Evolutionary conservation across 2,888 invertebrate species (phyloP), one percentile per base, ranked within the genome.

Genomic region (Galerucella pusilla): DNA sequence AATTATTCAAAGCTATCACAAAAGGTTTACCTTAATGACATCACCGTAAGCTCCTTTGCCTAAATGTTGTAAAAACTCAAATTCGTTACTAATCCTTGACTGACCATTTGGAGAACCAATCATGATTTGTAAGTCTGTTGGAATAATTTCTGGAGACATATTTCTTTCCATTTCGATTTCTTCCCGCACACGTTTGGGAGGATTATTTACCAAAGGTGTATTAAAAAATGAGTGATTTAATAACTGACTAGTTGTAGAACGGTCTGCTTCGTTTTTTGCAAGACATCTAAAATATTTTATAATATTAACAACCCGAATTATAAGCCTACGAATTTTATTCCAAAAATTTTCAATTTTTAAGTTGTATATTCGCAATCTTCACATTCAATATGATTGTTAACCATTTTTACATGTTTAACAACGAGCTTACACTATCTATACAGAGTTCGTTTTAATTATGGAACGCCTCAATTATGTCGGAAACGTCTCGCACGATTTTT

Each of bases 11-110:
- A 12, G 46, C 46, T 2, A 52, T 52, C 5, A 52, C 12, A 52
- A 42, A 52, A 28, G 14, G 12, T 57, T 73, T 86, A 95, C 97
- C 91, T 98, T 98, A 9, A 97, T 89, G 0, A 99, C 99, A 88
- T 97, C 95, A 0, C 99, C 99, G 87, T 96, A 99, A 0, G 97
- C 98, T 2, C 99, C 99, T 87, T 94, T 94, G 0, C 99, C 99
- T 0, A 98, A 88, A 89, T 92, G 94, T 79, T 93, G 92, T 1
- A 97, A 89, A 57, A 95, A 90, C 86, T 95, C 93, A 84, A 96
- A 96, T 87, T 96, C 96, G 2, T 91, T 93, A 79, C 92, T 90
- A 5, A 97, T 90, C 2, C 97, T 90, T 0, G 96, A 95, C 74
- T 91, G 92, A 0, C 91, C 90, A 73, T 88, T 82, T 6, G 80